A percentile compares a stretch with the other conserved stretches of the same genome.
phyloP scores from a whole-genome alignment of 1,140 invertebrate genomes.

The Centruroides sculpturatus region DNA sequence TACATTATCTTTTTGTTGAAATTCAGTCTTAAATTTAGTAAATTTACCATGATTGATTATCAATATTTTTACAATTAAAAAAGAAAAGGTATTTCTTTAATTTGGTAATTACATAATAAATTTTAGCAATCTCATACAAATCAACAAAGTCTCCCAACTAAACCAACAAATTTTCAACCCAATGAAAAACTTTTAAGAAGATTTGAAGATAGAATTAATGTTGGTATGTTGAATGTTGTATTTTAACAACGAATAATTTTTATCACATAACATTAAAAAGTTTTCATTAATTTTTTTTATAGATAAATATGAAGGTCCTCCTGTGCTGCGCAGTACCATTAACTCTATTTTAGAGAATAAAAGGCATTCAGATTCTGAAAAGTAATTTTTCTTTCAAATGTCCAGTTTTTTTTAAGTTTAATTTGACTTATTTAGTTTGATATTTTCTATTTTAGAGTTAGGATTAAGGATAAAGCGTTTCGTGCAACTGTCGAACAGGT shows the following conservation, averaged over 20 bases:
- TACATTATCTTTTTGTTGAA: too few species aligned
- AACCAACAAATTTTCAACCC: slow-evolving; percentile 56
- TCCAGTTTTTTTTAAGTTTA: not conserved
- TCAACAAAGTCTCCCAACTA: slow-evolving; percentile 18
- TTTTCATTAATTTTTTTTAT: too few species aligned
- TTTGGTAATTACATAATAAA: too few species aligned
- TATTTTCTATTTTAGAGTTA: slow-evolving; percentile 18
- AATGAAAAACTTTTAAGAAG: slow-evolving; percentile 62
- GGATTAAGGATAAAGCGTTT: slow-evolving; percentile 84
- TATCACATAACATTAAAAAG: too few species aligned
- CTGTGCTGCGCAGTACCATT: not conserved
- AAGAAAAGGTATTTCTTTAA: too few species aligned
- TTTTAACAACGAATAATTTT: not conserved
- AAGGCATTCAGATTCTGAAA: slow-evolving; percentile 51
- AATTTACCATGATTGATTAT: too few species aligned
- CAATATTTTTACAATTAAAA: too few species aligned
- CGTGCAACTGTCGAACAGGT: slow-evolving; percentile 45
- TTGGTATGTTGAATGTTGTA: slow-evolving; percentile 27
- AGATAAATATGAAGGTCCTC: too few species aligned
- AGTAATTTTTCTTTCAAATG: slow-evolving; percentile 31
- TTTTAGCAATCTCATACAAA: too few species aligned
- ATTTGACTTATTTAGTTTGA: slow-evolving; percentile 8
- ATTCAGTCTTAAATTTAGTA: too few species aligned
- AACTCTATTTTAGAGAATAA: slow-evolving; percentile 29
- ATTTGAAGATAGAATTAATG: slow-evolving; percentile 66